phyloP scores from a whole-genome alignment of 1,140 invertebrate genomes.

The Eueides isabella region DNA sequence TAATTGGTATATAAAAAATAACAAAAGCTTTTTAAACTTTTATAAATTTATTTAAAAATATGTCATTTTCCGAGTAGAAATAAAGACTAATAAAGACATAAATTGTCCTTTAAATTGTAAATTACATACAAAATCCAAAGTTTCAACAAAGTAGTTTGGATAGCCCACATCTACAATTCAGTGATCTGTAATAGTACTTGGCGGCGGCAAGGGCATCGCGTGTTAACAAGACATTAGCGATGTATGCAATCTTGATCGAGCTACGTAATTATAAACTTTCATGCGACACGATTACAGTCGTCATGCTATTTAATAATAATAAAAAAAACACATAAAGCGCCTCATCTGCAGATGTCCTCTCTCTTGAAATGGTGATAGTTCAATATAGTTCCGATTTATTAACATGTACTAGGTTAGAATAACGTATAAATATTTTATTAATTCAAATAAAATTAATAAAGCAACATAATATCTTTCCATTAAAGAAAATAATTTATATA shows the following conservation, averaged over 20 bases:
- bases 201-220: slow-evolving; percentile 46
- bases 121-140: too few species aligned
- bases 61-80: too few species aligned
- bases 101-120: too few species aligned
- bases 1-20: too few species aligned
- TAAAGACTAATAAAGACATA: too few species aligned
- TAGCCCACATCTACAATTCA: not conserved
- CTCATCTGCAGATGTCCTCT: not conserved
- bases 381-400: not conserved
- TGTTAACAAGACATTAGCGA: slow-evolving; percentile 46
- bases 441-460: not conserved
- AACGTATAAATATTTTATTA: not conserved
- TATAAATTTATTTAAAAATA: too few species aligned
- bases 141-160: too few species aligned
- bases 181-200: slow-evolving; percentile 26
- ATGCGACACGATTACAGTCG: slow-evolving; percentile 45
- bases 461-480: too few species aligned
- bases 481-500: too few species aligned
- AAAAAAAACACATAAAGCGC: slow-evolving; percentile 28
- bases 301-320: slow-evolving; percentile 45
- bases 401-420: not conserved
- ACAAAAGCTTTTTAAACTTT: too few species aligned
- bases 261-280: slow-evolving; percentile 44
- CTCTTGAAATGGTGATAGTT: not conserved
- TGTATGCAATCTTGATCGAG: slow-evolving; percentile 43